A percentile compares a stretch with the other conserved stretches of the same genome.
Conservation (phyloP, 1,140 invertebrate species). For the Brachionus sp. region DNA sequence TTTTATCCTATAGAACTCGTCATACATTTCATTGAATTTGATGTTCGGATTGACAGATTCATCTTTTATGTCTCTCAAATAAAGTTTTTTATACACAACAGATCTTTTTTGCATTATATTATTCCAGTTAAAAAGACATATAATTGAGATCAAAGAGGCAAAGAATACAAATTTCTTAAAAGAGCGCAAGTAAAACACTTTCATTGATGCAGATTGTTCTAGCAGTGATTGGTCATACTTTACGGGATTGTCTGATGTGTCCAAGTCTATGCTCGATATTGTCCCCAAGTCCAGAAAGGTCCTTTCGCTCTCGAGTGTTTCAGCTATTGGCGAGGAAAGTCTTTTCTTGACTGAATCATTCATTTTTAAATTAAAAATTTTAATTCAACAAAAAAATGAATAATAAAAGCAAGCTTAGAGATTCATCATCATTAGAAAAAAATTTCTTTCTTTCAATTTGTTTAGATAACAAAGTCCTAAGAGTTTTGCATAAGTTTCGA, state of each 20-base stretch:
- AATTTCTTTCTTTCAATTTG: neutral
- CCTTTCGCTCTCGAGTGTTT: neutral
- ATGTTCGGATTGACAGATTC: neutral
- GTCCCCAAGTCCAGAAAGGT: neutral
- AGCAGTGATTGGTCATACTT: neutral
- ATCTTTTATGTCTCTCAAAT: conserved; percentile 2
- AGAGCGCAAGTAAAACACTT: neutral
- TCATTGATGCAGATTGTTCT: neutral
- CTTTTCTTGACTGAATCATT: conserved; percentile 25
- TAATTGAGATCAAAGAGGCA: neutral
- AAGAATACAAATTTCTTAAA: neutral
- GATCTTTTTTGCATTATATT: neutral
- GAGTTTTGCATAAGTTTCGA: neutral
- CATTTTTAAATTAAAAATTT: conserved; percentile 17
- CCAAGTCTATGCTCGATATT: neutral
- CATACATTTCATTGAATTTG: neutral
- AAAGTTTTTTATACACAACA: neutral
- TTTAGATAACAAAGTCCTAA: neutral
- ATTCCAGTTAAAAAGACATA: neutral
- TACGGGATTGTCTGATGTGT: neutral
- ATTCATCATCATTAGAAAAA: neutral
- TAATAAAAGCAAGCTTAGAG: conserved; percentile 20
- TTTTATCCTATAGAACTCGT: neutral
- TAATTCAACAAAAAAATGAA: neutral
- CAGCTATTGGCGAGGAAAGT: neutral